Conservation (phyloP, 2,888 invertebrate species). For the Coleophora deauratella region DNA sequence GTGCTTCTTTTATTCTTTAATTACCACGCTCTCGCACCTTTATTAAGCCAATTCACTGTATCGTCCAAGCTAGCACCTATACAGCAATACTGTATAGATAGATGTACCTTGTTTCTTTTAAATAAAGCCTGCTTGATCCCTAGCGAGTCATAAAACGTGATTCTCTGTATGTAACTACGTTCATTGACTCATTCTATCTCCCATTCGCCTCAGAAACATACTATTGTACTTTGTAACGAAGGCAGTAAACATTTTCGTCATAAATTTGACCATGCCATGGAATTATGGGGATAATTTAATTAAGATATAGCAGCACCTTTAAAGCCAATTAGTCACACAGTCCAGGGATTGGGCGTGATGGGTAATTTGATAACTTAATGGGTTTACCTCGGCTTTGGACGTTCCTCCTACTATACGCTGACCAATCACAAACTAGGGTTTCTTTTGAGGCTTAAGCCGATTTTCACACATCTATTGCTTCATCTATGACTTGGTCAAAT, state of each 20-base stretch:
- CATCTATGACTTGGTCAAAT: constrained; percentile 18
- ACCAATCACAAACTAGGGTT: constrained; percentile 46
- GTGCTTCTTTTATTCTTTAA: too few relatives aligned
- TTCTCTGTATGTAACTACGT: constrained; percentile 39
- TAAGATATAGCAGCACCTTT: constrained; percentile 68
- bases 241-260: constrained; percentile 50
- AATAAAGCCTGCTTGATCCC: constrained; percentile 20
- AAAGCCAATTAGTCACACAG: constrained; percentile 71
- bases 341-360: constrained; percentile 62
- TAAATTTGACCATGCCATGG: constrained; percentile 33
- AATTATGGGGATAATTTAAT: constrained; percentile 68
- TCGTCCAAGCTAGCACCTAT: not conserved
- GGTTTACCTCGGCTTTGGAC: constrained; percentile 56
- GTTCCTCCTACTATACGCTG: constrained; percentile 53
- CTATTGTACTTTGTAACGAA: constrained; percentile 63
- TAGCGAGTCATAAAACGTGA: constrained; percentile 18
- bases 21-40: not conserved
- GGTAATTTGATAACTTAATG: constrained; percentile 67
- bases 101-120: constrained; percentile 2
- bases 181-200: constrained; percentile 56
- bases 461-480: constrained; percentile 14
- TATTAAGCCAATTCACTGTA: not conserved
- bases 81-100: not conserved
- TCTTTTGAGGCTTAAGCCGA: constrained; percentile 54
- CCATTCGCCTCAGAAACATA: constrained; percentile 59